phyloP scores from a whole-genome alignment of 2,888 invertebrate genomes.

The Phragmatobia fuliginosa region DNA sequence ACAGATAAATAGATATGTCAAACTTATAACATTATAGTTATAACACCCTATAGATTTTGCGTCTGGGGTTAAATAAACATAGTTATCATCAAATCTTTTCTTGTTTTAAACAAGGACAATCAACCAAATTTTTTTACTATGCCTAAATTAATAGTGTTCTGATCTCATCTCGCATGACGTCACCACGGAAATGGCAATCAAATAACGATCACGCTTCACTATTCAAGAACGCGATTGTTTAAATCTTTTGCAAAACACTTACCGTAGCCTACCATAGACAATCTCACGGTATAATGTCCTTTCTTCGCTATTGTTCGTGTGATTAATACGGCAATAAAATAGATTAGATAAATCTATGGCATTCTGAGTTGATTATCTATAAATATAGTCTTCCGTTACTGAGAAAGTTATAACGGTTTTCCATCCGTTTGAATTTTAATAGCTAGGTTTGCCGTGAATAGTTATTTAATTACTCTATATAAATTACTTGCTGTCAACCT shows the following conservation, averaged over 20 bases:
- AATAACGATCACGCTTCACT: constrained; percentile 42
- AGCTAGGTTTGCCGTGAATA: neutral
- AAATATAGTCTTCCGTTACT: constrained; percentile 7
- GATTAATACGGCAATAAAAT: constrained; percentile 17
- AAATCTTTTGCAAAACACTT: constrained; percentile 39
- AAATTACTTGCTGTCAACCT: neutral
- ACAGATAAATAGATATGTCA: too few species aligned
- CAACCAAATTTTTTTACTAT: constrained; percentile 33
- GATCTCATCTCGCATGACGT: constrained; percentile 49
- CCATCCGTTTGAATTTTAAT: constrained; percentile 9
- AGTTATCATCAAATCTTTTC: neutral
- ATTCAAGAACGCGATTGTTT: constrained; percentile 43
- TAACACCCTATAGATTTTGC: too few species aligned
- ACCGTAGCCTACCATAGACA: constrained; percentile 16
- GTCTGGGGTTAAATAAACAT: too few species aligned
- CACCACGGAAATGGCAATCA: constrained; percentile 40
- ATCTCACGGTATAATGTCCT: constrained; percentile 18
- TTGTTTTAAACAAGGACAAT: constrained; percentile 22
- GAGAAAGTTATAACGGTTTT: neutral
- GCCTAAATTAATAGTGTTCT: constrained; percentile 24
- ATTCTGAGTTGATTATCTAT: constrained; percentile 2
- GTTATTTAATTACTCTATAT: neutral
- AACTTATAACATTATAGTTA: too few species aligned
- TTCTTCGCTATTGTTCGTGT: constrained; percentile 16
- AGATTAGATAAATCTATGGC: constrained; percentile 13